Evolutionary conservation across 2,797 vertebrate species (phyloP).

Genomic region (Pangasius larnaudii): DNA sequence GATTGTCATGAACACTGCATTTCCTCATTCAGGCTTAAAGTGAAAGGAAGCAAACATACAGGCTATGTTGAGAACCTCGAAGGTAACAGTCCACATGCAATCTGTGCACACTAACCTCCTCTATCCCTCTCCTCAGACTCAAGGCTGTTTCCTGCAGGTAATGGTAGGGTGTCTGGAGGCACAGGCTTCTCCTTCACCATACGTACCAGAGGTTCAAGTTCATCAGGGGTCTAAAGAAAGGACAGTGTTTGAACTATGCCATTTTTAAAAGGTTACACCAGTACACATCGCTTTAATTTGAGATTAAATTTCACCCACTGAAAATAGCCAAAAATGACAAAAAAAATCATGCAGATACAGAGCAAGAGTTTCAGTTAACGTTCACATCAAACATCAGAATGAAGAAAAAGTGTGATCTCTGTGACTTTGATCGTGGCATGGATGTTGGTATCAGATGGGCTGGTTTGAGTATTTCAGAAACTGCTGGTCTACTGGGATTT

Average conservation of each 20-base stretch:
- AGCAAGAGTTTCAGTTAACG: too few relatives aligned
- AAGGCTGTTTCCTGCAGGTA: conserved; percentile 60
- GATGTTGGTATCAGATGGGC: too few relatives aligned
- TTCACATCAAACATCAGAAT: too few relatives aligned
- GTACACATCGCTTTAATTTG: background rate
- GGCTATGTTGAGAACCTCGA: background rate
- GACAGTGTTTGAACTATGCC: background rate
- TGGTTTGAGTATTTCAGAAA: too few relatives aligned
- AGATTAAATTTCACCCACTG: background rate
- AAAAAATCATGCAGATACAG: too few relatives aligned
- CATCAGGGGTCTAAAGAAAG: conserved; percentile 67
- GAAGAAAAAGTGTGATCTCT: too few relatives aligned
- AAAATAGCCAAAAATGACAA: background rate
- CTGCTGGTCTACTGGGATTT: too few relatives aligned
- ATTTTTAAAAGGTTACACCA: background rate
- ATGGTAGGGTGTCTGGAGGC: conserved; percentile 65
- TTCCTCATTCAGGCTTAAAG: conserved; percentile 31
- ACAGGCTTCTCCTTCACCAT: conserved; percentile 72
- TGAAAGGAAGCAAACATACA: conserved; percentile 9
- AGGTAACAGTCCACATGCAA: conserved; percentile 29
- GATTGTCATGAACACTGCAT: conserved; percentile 6
- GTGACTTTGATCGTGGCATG: too few relatives aligned
- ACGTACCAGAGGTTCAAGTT: conserved; percentile 70
- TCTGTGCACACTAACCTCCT: conserved; percentile 51
- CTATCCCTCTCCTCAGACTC: conserved; percentile 43